These are phyloP conservation scores for Callospermophilus lateralis DNA, from an alignment of 2,113 vertebrate species.

Conservation along the genomic window DNA sequence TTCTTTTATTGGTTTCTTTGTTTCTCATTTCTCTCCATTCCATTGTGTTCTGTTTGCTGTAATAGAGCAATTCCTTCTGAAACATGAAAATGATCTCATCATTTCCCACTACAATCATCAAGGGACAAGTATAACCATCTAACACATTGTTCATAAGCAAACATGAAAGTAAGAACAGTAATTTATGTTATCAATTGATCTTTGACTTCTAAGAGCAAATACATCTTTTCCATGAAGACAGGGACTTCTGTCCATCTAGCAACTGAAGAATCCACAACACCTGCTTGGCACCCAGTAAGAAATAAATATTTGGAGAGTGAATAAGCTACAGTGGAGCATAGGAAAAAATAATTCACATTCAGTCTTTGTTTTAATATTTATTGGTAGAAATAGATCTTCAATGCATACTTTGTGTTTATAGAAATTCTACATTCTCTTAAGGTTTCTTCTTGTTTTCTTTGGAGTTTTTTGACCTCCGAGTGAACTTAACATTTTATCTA, in stretches of 20 bases:
- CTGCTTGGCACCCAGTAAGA: neutral
- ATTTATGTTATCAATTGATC: neutral
- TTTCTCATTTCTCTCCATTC: neutral
- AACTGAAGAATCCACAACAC: neutral
- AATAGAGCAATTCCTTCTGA: neutral
- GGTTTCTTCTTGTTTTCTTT: constrained; percentile 74
- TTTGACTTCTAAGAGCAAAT: constrained; percentile 50
- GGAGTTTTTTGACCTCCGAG: constrained; percentile 78
- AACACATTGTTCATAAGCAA: neutral
- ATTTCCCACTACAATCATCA: neutral
- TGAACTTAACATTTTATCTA: constrained; percentile 72
- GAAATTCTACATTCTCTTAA: constrained; percentile 82
- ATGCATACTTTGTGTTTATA: constrained; percentile 80
- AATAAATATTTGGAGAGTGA: neutral
- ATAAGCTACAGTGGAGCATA: constrained; percentile 17
- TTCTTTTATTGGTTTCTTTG: neutral
- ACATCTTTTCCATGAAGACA: neutral
- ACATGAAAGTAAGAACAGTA: neutral
- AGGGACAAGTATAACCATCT: neutral
- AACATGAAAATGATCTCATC: neutral
- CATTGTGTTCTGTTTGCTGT: neutral
- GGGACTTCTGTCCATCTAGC: neutral
- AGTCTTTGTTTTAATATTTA: constrained; percentile 76
- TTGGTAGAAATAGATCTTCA: constrained; percentile 80
- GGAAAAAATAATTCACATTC: constrained; percentile 76